Evolutionary conservation across 2,797 vertebrate species (phyloP).

Genomic region (Sparus aurata): DNA sequence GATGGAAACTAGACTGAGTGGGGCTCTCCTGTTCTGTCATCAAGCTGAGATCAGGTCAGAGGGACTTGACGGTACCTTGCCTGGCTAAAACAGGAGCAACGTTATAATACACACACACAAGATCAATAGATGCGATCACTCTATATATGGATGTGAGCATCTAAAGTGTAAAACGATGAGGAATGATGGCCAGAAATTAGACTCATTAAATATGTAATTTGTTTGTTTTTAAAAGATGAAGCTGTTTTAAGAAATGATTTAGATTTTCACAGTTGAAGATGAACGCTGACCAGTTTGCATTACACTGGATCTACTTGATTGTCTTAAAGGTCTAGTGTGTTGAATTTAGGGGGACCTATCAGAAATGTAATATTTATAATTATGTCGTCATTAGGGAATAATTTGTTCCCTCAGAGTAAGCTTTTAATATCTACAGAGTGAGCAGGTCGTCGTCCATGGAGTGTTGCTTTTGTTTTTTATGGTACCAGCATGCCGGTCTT

Average conservation of each 20-base stretch:
- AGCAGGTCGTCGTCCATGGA: too few species aligned
- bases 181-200: neutral
- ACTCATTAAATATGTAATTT: neutral
- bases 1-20: neutral
- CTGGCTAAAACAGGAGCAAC: neutral
- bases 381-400: too few species aligned
- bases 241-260: neutral
- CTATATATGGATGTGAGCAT: neutral
- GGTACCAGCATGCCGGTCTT: too few species aligned
- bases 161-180: neutral
- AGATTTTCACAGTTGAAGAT: too few species aligned
- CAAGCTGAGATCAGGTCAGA: slow-evolving; percentile 13
- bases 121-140: neutral
- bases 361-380: too few species aligned
- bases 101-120: neutral
- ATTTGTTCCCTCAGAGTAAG: too few species aligned
- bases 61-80: neutral
- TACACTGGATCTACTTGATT: too few species aligned
- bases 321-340: too few species aligned
- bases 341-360: too few species aligned
- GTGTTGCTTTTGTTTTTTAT: too few species aligned
- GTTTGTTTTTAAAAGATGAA: neutral
- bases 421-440: too few species aligned
- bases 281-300: too few species aligned
- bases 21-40: neutral